Evolutionary conservation across 2,888 invertebrate species (phyloP).

Genomic region (Theodoxus fluviatilis): DNA sequence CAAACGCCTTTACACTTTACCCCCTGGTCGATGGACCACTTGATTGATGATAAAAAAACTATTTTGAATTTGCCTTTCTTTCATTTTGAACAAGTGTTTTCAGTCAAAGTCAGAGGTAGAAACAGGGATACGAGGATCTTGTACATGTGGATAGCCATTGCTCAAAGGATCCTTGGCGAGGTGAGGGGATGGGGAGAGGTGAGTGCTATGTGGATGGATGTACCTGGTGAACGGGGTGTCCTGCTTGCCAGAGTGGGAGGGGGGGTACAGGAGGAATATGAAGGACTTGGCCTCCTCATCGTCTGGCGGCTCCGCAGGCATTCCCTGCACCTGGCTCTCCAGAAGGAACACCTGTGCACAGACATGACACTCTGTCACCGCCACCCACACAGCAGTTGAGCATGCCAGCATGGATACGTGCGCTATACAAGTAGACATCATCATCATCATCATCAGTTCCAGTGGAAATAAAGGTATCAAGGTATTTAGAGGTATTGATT

Average conservation of each 20-base stretch:
- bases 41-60: too few relatives aligned
- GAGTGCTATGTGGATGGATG: too few relatives aligned
- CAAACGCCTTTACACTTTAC: too few relatives aligned
- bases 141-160: neutral
- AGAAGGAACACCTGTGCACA: slow-evolving; percentile 74
- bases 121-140: too few relatives aligned
- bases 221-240: too few relatives aligned
- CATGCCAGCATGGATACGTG: neutral
- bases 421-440: neutral
- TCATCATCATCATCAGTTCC: neutral
- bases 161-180: neutral
- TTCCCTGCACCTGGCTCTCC: slow-evolving; percentile 68
- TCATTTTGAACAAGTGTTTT: too few relatives aligned
- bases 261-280: slow-evolving; percentile 84
- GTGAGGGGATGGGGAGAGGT: neutral
- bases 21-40: too few relatives aligned
- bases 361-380: slow-evolving; percentile 27
- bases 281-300: slow-evolving; percentile 81
- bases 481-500: too few relatives aligned
- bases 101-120: too few relatives aligned
- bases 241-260: too few relatives aligned
- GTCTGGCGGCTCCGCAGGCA: slow-evolving; percentile 40
- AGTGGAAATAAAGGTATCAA: neutral
- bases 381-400: neutral
- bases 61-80: too few relatives aligned